Base-by-base conservation (phyloP, 2,888 invertebrate species). In the Hydraecia micacea region DNA sequence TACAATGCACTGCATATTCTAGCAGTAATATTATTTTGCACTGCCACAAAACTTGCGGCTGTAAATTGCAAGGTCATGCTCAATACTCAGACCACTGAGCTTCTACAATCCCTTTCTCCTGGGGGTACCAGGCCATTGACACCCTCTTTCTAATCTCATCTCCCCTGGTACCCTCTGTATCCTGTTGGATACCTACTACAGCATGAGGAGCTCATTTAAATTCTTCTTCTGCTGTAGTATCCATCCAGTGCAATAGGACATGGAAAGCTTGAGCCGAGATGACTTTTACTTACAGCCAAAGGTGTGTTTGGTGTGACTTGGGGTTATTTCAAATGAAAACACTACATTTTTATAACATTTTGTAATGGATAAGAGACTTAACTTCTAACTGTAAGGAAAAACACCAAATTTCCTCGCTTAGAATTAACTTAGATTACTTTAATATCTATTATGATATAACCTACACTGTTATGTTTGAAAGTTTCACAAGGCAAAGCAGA, bases 331-430 rank as follows among this genome's bases (percentile, higher is more conserved):
- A n/a, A 71, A 63, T 42, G 8, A 71, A 79, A 80, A 63, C 21
- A 21, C 52, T 6, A 13, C 1, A 0, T 36, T 55, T 32, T 52
- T 36, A 8, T 52, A 32, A 62, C 0, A 52, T 42, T 62, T 55
- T 58, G 32, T 77, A n/a, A 25, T 52, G 18, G 28, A 55, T 77
- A 63, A 7, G 11, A 42, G 36, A 28, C 55, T 60, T 39, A 58
- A 5, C 1, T 63, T 46, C 21, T 79, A 42, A 60, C 5, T 32
- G 62, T 80, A 52, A 80, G 78, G 80, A 78, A 63, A 58, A 52
- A 63, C 73, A 78, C 80, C 78, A 80, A 79, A 42, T 49, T 63
- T 52, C 71, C 80, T 80, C 1, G 11, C 71, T 78, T 79, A 77
- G 8, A 62, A 70, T 46, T 63, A 63, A 72, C 32, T 80, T 72